Base-by-base conservation (phyloP, 1,140 invertebrate genomes). In the Euglossa dilemma region DNA sequence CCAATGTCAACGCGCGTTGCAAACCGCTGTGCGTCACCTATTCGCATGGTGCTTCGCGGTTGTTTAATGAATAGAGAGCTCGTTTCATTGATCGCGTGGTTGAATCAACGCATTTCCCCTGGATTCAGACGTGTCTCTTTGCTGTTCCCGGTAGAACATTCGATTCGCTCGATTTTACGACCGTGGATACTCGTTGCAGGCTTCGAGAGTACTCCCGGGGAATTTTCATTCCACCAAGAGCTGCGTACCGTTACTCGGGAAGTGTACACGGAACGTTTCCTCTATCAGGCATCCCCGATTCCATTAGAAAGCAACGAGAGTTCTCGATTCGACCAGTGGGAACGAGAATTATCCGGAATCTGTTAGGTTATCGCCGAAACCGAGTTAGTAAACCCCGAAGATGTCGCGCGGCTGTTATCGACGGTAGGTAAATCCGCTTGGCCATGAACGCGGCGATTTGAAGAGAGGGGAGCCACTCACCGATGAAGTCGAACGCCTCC, bases 401-500 rank as follows among this genome's bases (percentile, higher is more conserved):
- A 63, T 36, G 25, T 18, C 5, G 3, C 4, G 7, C 28, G 0
- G 8, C 20, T n/a, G 9, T 66, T 66, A 66, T 66, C 64, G 64
- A 66, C 64, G 11, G 64, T 66, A 45, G 64, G 36, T 66, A 66
- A 66, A 66, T 45, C 36, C 28, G 0, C 0, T 5, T 43, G 12
- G 9, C 20, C 20, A 1, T 18, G n/a, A 45, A 70, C 6, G 6
- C 5, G 6, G 3, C 43, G 20, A 12, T 25, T n/a, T 47, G 23
- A 14, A 67, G 50, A 71, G 12, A 28, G 28, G n/a, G n/a, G n/a
- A n/a, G 16, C 18, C 12, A 56, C 87, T 97, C 94, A 98, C 98
- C 98, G 90, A 98, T 98, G 94, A 98, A 98, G 85, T 97, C 96
- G 92, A 97, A 98, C 78, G 98, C 97, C 92, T 98, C 97, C 91